phyloP scores from a whole-genome alignment of 2,888 invertebrate species.

The Cheilosia soror region DNA sequence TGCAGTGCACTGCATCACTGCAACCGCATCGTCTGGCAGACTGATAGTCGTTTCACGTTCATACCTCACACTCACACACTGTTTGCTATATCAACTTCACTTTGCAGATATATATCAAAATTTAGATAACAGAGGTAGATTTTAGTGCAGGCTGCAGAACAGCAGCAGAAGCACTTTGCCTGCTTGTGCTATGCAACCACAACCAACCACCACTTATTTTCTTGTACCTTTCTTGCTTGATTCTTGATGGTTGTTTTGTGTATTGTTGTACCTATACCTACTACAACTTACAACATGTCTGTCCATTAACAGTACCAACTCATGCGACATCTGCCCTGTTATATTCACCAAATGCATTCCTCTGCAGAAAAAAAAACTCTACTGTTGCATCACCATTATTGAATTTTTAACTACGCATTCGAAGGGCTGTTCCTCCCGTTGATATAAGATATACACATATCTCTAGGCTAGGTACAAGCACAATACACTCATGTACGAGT shows the following conservation, averaged over 20 bases:
- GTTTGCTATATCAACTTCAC: constrained; percentile 28
- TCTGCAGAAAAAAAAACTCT: constrained; percentile 33
- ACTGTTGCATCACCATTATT: constrained; percentile 51
- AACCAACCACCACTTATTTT: constrained; percentile 8
- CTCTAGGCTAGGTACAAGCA: background rate
- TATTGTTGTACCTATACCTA: background rate
- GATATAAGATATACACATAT: background rate
- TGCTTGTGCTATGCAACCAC: background rate
- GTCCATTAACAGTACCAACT: constrained; percentile 37
- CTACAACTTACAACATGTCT: constrained; percentile 31
- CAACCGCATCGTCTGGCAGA: background rate
- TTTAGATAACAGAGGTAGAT: constrained; percentile 22
- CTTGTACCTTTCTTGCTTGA: too few species aligned
- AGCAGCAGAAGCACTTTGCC: background rate
- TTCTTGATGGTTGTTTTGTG: too few species aligned
- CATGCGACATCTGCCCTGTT: background rate
- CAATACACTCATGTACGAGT: background rate
- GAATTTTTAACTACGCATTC: constrained; percentile 11
- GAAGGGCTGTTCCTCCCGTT: constrained; percentile 48
- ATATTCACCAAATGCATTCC: constrained; percentile 40
- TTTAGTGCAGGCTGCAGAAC: too few species aligned
- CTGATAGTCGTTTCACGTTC: constrained; percentile 2
- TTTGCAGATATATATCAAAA: constrained; percentile 45
- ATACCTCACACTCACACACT: background rate
- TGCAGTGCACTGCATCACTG: constrained; percentile 5